Evolutionary conservation across 23 tunicate genomes (phyloP).

Genomic region (Clavelina lepadiformis): DNA sequence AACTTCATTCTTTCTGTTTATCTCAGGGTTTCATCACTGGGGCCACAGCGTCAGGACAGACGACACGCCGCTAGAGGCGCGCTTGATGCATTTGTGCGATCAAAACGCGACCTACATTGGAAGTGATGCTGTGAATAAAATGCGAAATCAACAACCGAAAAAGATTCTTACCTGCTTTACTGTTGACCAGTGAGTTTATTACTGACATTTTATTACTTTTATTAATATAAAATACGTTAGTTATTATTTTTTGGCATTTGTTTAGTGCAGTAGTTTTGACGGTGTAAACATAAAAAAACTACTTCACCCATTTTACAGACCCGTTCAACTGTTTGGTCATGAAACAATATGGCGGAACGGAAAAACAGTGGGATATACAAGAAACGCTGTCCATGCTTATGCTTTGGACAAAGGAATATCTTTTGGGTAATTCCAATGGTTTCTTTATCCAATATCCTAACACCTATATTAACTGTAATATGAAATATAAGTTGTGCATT

Average conservation of each 20-base stretch:
- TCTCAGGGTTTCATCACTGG: slow-evolving; percentile 82
- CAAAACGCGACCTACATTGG: slow-evolving; percentile 40
- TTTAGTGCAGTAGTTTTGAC: background rate
- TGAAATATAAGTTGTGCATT: too few species aligned
- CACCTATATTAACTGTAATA: background rate
- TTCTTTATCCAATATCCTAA: background rate
- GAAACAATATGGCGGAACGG: slow-evolving; percentile 63
- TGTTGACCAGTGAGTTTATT: slow-evolving; percentile 66
- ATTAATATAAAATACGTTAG: too few species aligned
- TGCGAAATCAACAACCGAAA: slow-evolving; percentile 17
- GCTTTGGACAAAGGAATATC: slow-evolving; percentile 60
- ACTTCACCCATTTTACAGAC: slow-evolving; percentile 13
- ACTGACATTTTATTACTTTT: too few species aligned
- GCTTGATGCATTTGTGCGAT: slow-evolving; percentile 63
- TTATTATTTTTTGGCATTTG: background rate
- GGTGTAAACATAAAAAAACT: background rate
- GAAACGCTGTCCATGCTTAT: slow-evolving; percentile 67
- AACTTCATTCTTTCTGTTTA: too few species aligned
- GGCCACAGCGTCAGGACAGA: slow-evolving; percentile 72
- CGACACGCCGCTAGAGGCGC: slow-evolving; percentile 57
- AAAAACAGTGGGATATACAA: slow-evolving; percentile 45
- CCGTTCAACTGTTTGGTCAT: slow-evolving; percentile 61
- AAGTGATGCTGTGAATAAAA: slow-evolving; percentile 17
- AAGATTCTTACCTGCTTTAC: slow-evolving; percentile 53
- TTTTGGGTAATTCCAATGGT: slow-evolving; percentile 36